A percentile compares a stretch with the other conserved stretches of the same genome.
Conservation (phyloP, 2,113 vertebrate genomes). For the Lipophrys pholis region DNA sequence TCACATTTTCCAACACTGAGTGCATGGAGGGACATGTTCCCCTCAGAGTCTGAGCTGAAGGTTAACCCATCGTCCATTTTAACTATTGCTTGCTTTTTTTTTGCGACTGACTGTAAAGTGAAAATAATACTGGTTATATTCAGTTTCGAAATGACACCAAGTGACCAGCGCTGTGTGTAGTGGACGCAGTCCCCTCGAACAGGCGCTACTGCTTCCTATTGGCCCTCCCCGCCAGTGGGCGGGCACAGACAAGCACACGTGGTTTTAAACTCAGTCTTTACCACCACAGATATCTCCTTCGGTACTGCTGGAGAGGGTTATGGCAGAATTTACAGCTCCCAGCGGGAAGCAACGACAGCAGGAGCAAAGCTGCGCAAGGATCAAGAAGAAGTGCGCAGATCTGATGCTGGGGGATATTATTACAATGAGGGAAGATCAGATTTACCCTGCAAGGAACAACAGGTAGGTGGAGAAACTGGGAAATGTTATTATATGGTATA, state of each 20-base stretch:
- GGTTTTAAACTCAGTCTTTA: constrained; percentile 68
- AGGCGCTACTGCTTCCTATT: constrained; percentile 66
- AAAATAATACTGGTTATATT: too few relatives aligned
- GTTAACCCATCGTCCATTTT: too few relatives aligned
- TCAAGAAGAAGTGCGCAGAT: constrained; percentile 23
- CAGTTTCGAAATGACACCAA: too few relatives aligned
- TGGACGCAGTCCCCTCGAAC: constrained; percentile 21
- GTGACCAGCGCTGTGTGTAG: background rate
- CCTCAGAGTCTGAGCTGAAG: too few relatives aligned
- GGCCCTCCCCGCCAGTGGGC: constrained; percentile 53
- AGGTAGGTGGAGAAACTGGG: constrained; percentile 57
- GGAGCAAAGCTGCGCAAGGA: constrained; percentile 27
- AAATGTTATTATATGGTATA: background rate
- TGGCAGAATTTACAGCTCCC: constrained; percentile 63
- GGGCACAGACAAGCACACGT: constrained; percentile 44
- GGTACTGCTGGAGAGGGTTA: constrained; percentile 65
- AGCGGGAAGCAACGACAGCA: constrained; percentile 35
- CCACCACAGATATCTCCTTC: constrained; percentile 58
- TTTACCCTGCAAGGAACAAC: constrained; percentile 55
- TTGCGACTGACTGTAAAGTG: too few relatives aligned
- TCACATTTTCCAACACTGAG: too few relatives aligned
- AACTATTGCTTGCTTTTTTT: too few relatives aligned
- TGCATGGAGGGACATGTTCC: too few relatives aligned
- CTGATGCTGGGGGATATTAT: constrained; percentile 48
- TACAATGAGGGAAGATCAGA: constrained; percentile 20